Conservation (phyloP, 1,140 invertebrate genomes). For the Apis dorsata region DNA sequence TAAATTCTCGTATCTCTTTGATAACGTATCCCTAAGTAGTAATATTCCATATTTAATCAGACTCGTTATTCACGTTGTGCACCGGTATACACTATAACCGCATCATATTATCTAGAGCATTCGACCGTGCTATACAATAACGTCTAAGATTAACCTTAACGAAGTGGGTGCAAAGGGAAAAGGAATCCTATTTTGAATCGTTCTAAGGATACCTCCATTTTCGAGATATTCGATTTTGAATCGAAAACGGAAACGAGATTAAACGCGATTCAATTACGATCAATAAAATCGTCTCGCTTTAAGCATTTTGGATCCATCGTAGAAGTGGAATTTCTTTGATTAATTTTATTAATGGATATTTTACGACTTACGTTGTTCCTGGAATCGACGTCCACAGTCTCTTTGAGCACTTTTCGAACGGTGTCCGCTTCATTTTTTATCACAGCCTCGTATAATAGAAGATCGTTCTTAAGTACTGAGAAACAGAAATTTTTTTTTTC, state of each 20-base stretch:
- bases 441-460: slow-evolving; percentile 86
- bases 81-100: neutral
- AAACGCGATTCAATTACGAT: neutral
- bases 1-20: neutral
- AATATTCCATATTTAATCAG: slow-evolving; percentile 1
- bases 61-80: neutral
- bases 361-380: slow-evolving; percentile 84
- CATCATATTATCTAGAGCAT: neutral
- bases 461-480: slow-evolving; percentile 82
- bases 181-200: neutral
- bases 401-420: slow-evolving; percentile 83
- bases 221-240: neutral
- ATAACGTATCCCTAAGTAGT: neutral
- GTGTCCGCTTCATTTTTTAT: slow-evolving; percentile 86
- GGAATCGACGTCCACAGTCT: slow-evolving; percentile 85
- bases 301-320: neutral
- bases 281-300: neutral
- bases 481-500: slow-evolving; percentile 1
- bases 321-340: neutral
- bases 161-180: neutral
- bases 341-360: neutral
- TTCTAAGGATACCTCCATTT: too few relatives aligned
- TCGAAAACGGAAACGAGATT: neutral
- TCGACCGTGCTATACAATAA: neutral
- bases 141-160: neutral